Conservation (phyloP, 2,113 vertebrate species). For the Accipiter cooperii region DNA sequence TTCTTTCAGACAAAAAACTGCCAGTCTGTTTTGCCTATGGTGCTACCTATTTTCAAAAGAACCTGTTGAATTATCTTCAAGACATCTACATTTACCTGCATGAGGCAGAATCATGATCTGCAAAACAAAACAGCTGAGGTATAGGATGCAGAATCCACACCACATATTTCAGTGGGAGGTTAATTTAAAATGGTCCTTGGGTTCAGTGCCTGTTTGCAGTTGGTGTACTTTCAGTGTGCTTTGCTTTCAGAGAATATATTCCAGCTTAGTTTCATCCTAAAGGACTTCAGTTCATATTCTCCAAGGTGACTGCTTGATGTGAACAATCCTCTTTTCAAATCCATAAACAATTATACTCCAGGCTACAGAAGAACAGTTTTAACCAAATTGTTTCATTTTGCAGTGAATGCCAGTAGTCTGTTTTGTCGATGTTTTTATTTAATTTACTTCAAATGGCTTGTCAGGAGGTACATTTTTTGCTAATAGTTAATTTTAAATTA, state of each 20-base stretch:
- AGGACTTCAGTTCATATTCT: not conserved
- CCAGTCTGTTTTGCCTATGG: not conserved
- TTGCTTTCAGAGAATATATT: not conserved
- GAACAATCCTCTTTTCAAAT: not conserved
- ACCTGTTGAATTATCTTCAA: not conserved
- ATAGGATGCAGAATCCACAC: not conserved
- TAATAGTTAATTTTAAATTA: not conserved
- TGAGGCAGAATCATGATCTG: accelerated
- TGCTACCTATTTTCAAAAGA: not conserved
- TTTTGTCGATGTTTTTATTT: not conserved
- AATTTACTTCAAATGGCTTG: not conserved
- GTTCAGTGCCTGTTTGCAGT: not conserved
- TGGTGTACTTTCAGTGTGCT: not conserved
- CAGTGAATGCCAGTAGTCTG: not conserved
- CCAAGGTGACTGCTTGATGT: not conserved
- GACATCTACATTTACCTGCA: not conserved
- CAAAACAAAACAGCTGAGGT: not conserved
- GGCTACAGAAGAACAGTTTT: not conserved
- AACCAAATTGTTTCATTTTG: not conserved
- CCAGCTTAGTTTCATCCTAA: not conserved
- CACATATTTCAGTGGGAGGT: not conserved
- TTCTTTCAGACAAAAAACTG: not conserved
- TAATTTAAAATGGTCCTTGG: not conserved
- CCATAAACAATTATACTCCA: not conserved
- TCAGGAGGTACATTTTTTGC: not conserved